Conservation (phyloP, 1,140 invertebrate species). For the Drosophila paulistorum region DNA sequence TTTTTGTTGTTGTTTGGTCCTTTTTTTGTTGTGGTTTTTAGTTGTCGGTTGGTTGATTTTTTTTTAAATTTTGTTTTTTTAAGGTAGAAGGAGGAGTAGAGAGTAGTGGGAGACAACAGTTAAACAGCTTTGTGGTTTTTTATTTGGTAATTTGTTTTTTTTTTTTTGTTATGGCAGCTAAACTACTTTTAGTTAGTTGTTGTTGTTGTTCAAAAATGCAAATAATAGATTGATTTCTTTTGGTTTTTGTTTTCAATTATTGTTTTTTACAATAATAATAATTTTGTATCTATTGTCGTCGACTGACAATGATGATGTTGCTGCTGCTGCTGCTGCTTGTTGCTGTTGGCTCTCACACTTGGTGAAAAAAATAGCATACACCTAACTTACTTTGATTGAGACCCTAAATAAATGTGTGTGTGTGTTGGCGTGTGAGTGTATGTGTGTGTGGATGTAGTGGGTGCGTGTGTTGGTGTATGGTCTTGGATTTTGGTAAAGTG, state of each 20-base stretch:
- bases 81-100: conserved; percentile 37
- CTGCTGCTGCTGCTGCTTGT: conserved; percentile 61
- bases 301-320: conserved; percentile 79
- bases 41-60: neutral
- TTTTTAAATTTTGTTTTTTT: neutral
- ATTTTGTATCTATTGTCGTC: conserved; percentile 11
- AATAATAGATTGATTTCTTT: conserved; percentile 14
- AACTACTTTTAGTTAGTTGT: conserved; percentile 73
- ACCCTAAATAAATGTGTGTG: conserved; percentile 2
- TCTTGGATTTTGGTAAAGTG: conserved; percentile 1
- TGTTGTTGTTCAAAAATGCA: conserved; percentile 28
- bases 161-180: conserved; percentile 59
- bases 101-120: conserved; percentile 77
- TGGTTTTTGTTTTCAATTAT: conserved; percentile 37
- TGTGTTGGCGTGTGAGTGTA: conserved; percentile 2
- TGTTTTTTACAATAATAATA: conserved; percentile 39
- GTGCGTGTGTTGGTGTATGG: neutral
- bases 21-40: conserved; percentile 15
- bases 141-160: neutral
- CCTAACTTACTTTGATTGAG: conserved; percentile 28
- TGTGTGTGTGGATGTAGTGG: conserved; percentile 11
- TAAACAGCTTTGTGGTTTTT: conserved; percentile 70
- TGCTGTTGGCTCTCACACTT: conserved; percentile 37
- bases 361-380: conserved; percentile 22
- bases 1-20: conserved; percentile 50